These are phyloP conservation scores for Lycaon pictus DNA, from an alignment of 2,113 vertebrate species.

Conservation along the genomic window DNA sequence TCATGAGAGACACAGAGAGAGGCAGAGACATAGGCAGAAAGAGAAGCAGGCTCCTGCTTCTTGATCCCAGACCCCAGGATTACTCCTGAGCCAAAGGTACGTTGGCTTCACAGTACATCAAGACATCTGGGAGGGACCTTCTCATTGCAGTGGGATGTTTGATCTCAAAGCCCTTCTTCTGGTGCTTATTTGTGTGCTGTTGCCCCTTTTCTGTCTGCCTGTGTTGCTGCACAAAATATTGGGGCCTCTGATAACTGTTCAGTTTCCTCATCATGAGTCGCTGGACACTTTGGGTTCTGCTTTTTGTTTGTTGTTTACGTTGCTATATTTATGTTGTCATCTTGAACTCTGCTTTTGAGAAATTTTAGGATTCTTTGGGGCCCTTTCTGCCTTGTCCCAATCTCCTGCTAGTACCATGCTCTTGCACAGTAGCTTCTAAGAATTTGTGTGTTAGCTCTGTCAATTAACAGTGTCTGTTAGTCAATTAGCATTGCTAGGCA, in stretches of 20 bases:
- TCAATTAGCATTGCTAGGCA: not conserved
- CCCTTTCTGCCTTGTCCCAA: not conserved
- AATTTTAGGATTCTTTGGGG: not conserved
- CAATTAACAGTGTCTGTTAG: not conserved
- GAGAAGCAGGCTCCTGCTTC: too few relatives aligned
- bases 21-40: too few relatives aligned
- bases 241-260: not conserved
- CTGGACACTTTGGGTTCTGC: not conserved
- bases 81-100: too few relatives aligned
- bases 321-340: not conserved
- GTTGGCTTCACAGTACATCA: not conserved
- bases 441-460: not conserved
- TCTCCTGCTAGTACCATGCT: not conserved
- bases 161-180: not conserved
- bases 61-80: too few relatives aligned
- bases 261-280: not conserved
- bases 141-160: not conserved
- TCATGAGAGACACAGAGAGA: too few relatives aligned
- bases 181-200: accelerated
- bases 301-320: not conserved
- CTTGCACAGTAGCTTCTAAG: not conserved
- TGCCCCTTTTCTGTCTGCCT: not conserved
- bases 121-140: not conserved
- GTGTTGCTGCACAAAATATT: not conserved
- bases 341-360: not conserved